Base-by-base conservation (phyloP, 2,888 invertebrate species). In the Ectemnius lituratus region DNA sequence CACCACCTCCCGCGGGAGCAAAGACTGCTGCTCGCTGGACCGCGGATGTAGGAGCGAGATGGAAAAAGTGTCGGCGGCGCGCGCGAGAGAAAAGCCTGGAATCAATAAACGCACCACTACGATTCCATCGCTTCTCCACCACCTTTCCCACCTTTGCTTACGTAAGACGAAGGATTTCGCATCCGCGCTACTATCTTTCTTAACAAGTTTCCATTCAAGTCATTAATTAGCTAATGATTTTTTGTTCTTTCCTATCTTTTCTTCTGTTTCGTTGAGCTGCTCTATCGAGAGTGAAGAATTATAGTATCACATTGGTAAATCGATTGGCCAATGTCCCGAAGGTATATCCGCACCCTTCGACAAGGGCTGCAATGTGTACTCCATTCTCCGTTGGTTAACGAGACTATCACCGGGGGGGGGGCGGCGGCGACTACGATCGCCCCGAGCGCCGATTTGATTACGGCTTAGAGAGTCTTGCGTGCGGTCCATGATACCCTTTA, bases 61-160 rank as follows among this genome's bases (percentile, higher is more conserved):
- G 70, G 82, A 79, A 82, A 84, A 86, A 87, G 85, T 84, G 83
- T 81, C 80, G 80, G 81, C 37, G 37, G 37, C 37, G 37, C 37
- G 37, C 82, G 86, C 80, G 83, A 83, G 86, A 85, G 85, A 85
- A 87, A 88, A 87, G 85, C 88, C 37, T 37, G 37, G 84, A 88
- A 88, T 88, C 87, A 87, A 87, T 87, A 87, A 87, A 88, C 84
- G 81, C 84, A 83, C 85, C 82, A 86, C 86, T 84, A 86, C 81
- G 80, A 76, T 82, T 81, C 76, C 79, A 71, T 79, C 76, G 76
- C 77, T 56, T 56, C 61, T 68, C 79, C 79, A 61, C 72, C 78
- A 60, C 65, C 81, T 11, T 11, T 78, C 84, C 77, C 79, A 84
- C 82, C 82, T 11, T 11, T 85, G 73, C 75, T 84, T 83, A 84